Evolutionary conservation across 2,113 vertebrate species (phyloP).

Genomic region (Anolis sagrei): DNA sequence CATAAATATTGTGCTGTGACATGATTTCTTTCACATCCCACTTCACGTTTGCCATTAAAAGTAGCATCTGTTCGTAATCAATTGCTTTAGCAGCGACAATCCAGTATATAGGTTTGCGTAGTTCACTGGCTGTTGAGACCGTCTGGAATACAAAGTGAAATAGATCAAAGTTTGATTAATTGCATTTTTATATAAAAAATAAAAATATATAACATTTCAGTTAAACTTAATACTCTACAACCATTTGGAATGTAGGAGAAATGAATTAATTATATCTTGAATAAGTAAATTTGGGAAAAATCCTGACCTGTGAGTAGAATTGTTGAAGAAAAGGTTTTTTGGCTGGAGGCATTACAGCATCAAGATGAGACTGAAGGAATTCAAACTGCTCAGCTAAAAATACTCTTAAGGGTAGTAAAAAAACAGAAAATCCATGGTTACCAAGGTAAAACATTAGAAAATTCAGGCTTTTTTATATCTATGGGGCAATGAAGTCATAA

Average conservation of each 20-base stretch:
- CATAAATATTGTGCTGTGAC: conserved; percentile 98
- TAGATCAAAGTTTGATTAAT: conserved; percentile 18
- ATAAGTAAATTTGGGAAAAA: conserved; percentile 24
- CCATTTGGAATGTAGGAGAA: not conserved
- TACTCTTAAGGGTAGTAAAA: conserved; percentile 78
- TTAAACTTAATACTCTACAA: not conserved
- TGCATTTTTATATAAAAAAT: too few relatives aligned
- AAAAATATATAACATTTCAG: not conserved
- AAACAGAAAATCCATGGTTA: conserved; percentile 43
- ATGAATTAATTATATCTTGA: conserved; percentile 14
- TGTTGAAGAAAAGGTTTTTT: conserved; percentile 99
- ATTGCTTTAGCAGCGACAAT: conserved; percentile 98
- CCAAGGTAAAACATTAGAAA: not conserved
- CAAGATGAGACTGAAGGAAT: conserved; percentile 94
- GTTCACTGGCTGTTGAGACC: conserved; percentile 95
- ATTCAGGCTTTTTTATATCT: not conserved
- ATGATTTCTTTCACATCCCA: conserved; percentile 99
- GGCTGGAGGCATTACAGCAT: conserved; percentile 95
- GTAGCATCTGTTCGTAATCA: conserved; percentile 97
- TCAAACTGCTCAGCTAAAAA: conserved; percentile 98
- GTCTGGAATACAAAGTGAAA: conserved; percentile 82
- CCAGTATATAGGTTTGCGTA: conserved; percentile 98
- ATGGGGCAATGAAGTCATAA: not conserved
- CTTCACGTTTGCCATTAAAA: conserved; percentile 95
- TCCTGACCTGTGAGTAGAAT: conserved; percentile 95